Evolutionary conservation across 2,888 invertebrate genomes (phyloP).

Genomic region (Xylocampa areola): DNA sequence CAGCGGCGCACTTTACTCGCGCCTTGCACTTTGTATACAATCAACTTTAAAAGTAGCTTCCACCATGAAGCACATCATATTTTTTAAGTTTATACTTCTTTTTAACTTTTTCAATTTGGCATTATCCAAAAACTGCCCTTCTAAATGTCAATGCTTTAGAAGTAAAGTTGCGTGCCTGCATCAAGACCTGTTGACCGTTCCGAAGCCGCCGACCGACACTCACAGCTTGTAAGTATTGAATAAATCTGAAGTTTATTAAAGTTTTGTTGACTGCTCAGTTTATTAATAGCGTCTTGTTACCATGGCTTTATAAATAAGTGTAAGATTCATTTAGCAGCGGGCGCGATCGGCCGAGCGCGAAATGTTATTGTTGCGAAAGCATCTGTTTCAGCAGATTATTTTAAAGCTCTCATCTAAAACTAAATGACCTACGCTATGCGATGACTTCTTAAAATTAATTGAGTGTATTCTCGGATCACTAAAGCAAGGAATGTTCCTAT

Average conservation of each 20-base stretch:
- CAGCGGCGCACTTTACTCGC: conserved; percentile 38
- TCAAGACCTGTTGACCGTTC: conserved; percentile 73
- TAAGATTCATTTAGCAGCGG: conserved; percentile 57
- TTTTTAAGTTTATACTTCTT: conserved; percentile 69
- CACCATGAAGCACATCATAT: conserved; percentile 63
- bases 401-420: conserved; percentile 37
- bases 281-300: conserved; percentile 58
- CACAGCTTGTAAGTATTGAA: conserved; percentile 79
- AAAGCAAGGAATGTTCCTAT: no score
- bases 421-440: conserved; percentile 39
- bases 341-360: conserved; percentile 59
- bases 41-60: conserved; percentile 16
- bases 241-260: conserved; percentile 45
- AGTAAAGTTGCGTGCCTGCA: conserved; percentile 77
- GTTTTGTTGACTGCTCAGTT: conserved; percentile 39
- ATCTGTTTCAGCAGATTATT: conserved; percentile 58
- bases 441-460: conserved; percentile 6
- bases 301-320: conserved; percentile 63
- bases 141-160: conserved; percentile 75
- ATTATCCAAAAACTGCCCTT: conserved; percentile 69
- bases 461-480: not conserved
- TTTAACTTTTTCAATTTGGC: conserved; percentile 62
- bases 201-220: conserved; percentile 72
- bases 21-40: conserved; percentile 21
- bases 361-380: conserved; percentile 70